Percentiles rank a stretch among this genome's conserved stretches.
These are phyloP conservation scores for Chionodraco myersi DNA, from an alignment of 2,113 vertebrate species.

Conservation along the genomic window DNA sequence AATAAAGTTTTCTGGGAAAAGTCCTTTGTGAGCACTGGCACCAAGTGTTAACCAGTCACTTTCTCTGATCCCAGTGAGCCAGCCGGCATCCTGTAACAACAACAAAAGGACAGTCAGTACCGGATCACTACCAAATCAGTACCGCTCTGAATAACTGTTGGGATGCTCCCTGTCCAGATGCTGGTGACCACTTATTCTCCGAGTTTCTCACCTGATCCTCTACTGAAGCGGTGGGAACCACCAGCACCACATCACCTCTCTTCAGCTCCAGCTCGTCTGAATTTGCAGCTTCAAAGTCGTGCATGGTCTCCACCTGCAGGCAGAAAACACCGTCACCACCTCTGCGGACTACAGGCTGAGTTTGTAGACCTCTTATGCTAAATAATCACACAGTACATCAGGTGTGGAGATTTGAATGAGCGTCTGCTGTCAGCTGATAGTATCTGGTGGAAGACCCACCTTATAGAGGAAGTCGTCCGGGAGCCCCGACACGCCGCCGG, in stretches of 20 bases:
- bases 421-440: background rate
- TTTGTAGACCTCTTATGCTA: background rate
- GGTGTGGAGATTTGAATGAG: background rate
- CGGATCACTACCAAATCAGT: background rate
- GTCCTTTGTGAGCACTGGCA: constrained; percentile 87
- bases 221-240: constrained; percentile 88
- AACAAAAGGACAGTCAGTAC: background rate
- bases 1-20: constrained; percentile 97
- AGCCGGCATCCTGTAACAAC: constrained; percentile 91
- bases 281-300: constrained; percentile 97
- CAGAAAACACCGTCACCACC: background rate
- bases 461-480: constrained; percentile 91
- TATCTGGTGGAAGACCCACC: constrained; percentile 72
- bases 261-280: constrained; percentile 93
- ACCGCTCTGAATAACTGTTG: background rate
- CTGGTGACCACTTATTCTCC: background rate
- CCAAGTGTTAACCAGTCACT: constrained; percentile 90
- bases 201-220: constrained; percentile 91
- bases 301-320: constrained; percentile 91
- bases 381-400: background rate
- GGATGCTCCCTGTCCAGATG: background rate
- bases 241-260: constrained; percentile 91
- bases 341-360: background rate
- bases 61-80: constrained; percentile 94
- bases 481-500: constrained; percentile 65